A percentile compares a stretch with the other conserved stretches of the same genome.
These are phyloP conservation scores for Maniola hyperantus DNA, from an alignment of 2,888 invertebrate genomes.

Conservation along the genomic window DNA sequence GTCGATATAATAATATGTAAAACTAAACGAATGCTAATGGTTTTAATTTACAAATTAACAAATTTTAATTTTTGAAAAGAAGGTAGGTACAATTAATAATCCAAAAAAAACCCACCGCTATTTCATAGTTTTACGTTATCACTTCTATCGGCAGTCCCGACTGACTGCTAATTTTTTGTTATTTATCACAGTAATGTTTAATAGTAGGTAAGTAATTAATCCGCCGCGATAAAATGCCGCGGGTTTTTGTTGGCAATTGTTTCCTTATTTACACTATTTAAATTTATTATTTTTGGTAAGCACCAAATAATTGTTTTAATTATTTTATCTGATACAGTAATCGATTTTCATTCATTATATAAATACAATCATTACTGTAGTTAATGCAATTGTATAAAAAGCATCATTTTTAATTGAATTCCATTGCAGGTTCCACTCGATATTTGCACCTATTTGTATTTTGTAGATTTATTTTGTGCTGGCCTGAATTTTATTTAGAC, in stretches of 20 bases:
- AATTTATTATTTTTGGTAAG: conserved; percentile 14
- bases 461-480: background rate
- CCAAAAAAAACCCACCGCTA: too few relatives aligned
- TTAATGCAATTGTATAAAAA: conserved; percentile 2
- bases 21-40: too few relatives aligned
- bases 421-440: conserved; percentile 2
- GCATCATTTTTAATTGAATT: conserved; percentile 1
- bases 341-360: conserved; percentile 15
- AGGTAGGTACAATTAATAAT: too few relatives aligned
- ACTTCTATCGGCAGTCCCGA: too few relatives aligned
- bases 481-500: background rate
- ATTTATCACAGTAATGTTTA: too few relatives aligned
- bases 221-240: background rate
- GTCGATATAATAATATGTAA: too few relatives aligned
- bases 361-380: background rate
- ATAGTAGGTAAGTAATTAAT: background rate
- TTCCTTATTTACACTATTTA: background rate
- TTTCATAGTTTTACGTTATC: too few relatives aligned
- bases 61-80: too few relatives aligned
- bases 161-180: too few relatives aligned
- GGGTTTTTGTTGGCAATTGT: background rate
- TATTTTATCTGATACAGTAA: conserved; percentile 6
- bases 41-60: too few relatives aligned
- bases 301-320: conserved; percentile 10
- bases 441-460: background rate